A percentile compares a stretch with the other conserved stretches of the same genome.
Conservation (phyloP, 2,888 invertebrate species). For the Pantelozetes paolii region DNA sequence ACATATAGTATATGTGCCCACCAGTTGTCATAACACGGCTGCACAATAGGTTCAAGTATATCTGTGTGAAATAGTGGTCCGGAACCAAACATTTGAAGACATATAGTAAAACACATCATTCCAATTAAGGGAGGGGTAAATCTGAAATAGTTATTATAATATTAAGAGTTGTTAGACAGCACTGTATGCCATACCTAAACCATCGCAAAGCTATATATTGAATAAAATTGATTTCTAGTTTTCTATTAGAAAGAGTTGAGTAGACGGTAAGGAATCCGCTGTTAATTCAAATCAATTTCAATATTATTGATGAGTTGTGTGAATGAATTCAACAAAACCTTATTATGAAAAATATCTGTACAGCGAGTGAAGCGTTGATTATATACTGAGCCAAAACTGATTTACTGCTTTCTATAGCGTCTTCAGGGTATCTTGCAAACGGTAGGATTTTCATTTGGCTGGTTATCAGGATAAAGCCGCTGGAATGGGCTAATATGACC, state of each 20-base stretch:
- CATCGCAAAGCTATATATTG: constrained; percentile 18
- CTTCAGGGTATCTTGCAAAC: constrained; percentile 28
- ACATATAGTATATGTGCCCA: constrained; percentile 35
- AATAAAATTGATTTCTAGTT: constrained; percentile 1
- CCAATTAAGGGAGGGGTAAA: constrained; percentile 38
- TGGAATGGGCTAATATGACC: constrained; percentile 34
- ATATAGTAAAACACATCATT: constrained; percentile 36
- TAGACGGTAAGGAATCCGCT: constrained; percentile 34
- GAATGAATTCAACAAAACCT: constrained; percentile 6
- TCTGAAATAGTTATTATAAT: not conserved
- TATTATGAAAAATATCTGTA: constrained; percentile 33
- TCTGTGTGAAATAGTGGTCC: constrained; percentile 39
- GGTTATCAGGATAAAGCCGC: constrained; percentile 21
- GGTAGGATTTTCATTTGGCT: not conserved
- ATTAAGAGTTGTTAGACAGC: not conserved
- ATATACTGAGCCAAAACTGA: constrained; percentile 4
- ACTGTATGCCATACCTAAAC: constrained; percentile 21
- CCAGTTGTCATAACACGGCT: constrained; percentile 36
- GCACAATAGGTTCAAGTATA: not conserved
- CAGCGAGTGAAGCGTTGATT: constrained; percentile 31
- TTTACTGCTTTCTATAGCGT: constrained; percentile 5
- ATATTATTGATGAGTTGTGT: too few species aligned
- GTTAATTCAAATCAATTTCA: not conserved
- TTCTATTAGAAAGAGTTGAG: constrained; percentile 7
- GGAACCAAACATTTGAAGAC: constrained; percentile 22